Evolutionary conservation across 2,797 vertebrate genomes (phyloP), one percentile per base, ranked within the genome.

Genomic region (Moxostoma hubbsi): DNA sequence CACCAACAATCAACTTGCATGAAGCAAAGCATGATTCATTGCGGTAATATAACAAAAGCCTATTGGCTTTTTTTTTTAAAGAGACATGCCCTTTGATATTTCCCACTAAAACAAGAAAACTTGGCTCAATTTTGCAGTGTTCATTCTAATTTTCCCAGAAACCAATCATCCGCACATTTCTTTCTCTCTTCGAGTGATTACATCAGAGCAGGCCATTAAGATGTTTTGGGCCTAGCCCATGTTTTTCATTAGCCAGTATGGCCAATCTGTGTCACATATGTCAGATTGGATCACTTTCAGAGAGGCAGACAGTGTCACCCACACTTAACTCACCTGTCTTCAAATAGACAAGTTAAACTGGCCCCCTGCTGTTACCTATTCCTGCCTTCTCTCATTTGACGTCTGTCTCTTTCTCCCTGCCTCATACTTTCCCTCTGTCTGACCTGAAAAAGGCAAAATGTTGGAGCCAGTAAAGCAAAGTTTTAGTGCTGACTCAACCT

Each of bases 401-500:
- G 9, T 76, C 73, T 68, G 51, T 53, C 75, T 75, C 57, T 69
- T 15, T 2, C 53, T 51, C n/a, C 36, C 75, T 53, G 9, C 59
- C 46, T 58, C 36, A 45, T 62, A 54, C 24, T 75, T 54, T 66
- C 47, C 49, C 47, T 55, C 47, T 73, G 57, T 45, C 64, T 84
- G 66, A 75, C 77, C 80, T 81, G 66, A 85, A 85, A 70, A 77
- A 46, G 16, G 1, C 50, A 50, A 8, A 5, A 58, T 79, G 57
- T 73, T 76, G 57, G 63, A 76, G 61, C 47, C 57, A 61, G 66
- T 83, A 73, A 70, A 73, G 36, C 49, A 53, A 81, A 77, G 75
- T 84, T 86, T 81, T 86, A 80, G 47, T 84, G 82, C 73, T 81
- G 75, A 83, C 82, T 86, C 75, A 63, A 71, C 73, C 64, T 84